phyloP scores from a whole-genome alignment of 2,113 vertebrate species.

The Daubentonia madagascariensis region DNA sequence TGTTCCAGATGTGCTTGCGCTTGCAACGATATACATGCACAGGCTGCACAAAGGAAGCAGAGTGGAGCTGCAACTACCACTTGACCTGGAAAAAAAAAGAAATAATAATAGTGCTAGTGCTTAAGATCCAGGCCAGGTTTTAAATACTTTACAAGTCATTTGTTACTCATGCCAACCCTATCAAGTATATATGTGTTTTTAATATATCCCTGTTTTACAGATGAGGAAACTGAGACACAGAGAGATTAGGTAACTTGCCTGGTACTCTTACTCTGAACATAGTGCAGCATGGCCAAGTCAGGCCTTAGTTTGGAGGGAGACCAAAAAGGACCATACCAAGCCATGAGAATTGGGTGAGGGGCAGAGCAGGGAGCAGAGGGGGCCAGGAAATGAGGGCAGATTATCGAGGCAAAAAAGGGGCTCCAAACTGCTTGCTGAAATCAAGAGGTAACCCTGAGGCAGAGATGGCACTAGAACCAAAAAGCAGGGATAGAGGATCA shows the following conservation, averaged over 20 bases:
- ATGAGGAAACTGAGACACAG: background rate
- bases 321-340: background rate
- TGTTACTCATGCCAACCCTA: background rate
- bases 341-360: too few relatives aligned
- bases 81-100: background rate
- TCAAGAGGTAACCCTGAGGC: background rate
- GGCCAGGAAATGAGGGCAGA: background rate
- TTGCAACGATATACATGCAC: rapidly evolving
- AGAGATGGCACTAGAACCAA: background rate
- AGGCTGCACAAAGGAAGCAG: background rate
- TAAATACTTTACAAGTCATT: background rate
- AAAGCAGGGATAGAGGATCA: background rate
- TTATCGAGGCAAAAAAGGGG: background rate
- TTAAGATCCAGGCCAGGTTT: background rate
- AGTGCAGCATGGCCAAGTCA: background rate
- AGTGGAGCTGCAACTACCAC: background rate
- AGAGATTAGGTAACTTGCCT: background rate
- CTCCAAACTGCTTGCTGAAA: background rate
- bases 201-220: background rate
- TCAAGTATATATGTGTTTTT: background rate
- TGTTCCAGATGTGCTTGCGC: background rate
- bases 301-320: background rate
- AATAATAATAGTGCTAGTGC: background rate
- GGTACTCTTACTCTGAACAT: background rate
- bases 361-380: background rate